These are phyloP conservation scores for Syngnathus rostellatus DNA, from an alignment of 2,797 vertebrate genomes.

Conservation along the genomic window DNA sequence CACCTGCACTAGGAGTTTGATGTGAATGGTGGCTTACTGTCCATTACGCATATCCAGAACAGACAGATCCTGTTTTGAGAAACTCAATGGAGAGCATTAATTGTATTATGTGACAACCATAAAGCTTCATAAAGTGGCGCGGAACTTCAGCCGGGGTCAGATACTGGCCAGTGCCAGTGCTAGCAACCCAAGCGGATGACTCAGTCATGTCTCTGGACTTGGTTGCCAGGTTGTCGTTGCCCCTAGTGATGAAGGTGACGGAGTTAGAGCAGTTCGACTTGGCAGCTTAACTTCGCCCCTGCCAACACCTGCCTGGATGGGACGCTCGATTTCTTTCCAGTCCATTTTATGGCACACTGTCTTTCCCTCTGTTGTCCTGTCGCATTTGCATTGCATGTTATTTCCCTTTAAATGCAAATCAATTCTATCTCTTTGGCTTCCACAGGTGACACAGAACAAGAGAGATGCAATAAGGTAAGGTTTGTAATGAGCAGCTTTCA, in stretches of 20 bases:
- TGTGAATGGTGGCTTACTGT: no score
- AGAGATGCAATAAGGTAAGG: constrained; percentile 58
- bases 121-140: no score
- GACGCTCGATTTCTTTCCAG: constrained; percentile 21
- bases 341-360: neutral
- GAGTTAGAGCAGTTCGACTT: constrained; percentile 30
- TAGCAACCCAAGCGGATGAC: constrained; percentile 49
- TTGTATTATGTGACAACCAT: no score
- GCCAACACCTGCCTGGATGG: constrained; percentile 17
- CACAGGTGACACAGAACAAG: constrained; percentile 57
- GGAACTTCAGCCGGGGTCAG: no score
- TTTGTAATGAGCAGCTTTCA: neutral
- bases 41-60: no score
- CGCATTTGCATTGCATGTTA: constrained; percentile 66
- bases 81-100: no score
- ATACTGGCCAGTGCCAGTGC: constrained; percentile 12
- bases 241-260: constrained; percentile 55
- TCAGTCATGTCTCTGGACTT: constrained; percentile 41
- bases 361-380: constrained; percentile 13
- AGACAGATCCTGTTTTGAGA: no score
- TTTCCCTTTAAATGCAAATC: constrained; percentile 69
- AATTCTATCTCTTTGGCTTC: constrained; percentile 35
- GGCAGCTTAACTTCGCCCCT: constrained; percentile 23
- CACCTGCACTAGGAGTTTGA: no score
- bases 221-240: constrained; percentile 79